Base-by-base conservation (phyloP, 2,113 vertebrate species). In the Cephalopterus ornatus region DNA sequence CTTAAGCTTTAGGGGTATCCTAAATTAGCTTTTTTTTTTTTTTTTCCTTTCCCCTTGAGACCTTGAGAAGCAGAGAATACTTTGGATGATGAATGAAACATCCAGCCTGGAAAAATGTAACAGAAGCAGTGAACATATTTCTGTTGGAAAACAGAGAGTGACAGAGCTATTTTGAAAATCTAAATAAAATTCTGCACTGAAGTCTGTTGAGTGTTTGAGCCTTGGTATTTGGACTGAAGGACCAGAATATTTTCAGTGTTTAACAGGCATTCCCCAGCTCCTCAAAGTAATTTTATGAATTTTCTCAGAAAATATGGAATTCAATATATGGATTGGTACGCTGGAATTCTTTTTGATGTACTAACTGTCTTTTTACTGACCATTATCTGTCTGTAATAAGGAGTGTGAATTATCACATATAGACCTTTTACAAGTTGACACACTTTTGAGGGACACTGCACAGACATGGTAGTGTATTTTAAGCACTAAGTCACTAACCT, bases 1-100 rank as follows among this genome's bases (percentile, higher is more conserved):
- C 56, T 93, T 88, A 53, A 94, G 89, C 71, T 95, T 67, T 71
- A 95, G 42, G 46, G 53, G 78, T 85, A 92, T 52, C 47, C 85
- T 71, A 93, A 97, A 89, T 82, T 96, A 94, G 30, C 9, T 47
- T 84, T 74, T 74, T n/a, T n/a, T 49, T 22, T 5, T 49, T 22
- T 5, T 2, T 33, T 12, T 28, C 33, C 2, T 2, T 52, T 52
- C 50, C 37, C 9, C 28, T 67, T 55, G 26, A 89, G 93, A 93
- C 35, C 42, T 88, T 78, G 62, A 93, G 62, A 96, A 81, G 33
- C 28, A 76, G 26, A 58, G 94, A 66, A 95, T 77, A 73, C 49
- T 87, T 94, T 70, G 62, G 39, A 47, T 4, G 10, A 71, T 72
- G 50, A 89, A 89, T 46, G 67, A 88, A 96, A 88, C 33, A 87